Conservation (phyloP, 2,888 invertebrate genomes). For the Clunio marinus region DNA sequence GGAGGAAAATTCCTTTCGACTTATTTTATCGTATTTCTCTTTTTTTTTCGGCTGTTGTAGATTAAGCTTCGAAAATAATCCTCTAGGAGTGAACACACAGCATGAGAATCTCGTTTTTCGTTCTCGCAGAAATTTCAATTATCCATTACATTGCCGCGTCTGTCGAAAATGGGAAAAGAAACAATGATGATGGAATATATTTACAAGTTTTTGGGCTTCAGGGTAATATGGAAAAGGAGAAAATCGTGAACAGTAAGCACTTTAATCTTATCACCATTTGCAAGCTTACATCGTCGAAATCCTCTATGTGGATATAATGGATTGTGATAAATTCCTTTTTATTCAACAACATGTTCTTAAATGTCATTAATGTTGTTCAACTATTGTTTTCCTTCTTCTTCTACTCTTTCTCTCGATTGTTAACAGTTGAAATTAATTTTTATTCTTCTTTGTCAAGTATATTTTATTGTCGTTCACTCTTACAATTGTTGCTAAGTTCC, state of each 20-base stretch:
- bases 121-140: background rate
- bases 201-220: too few species aligned
- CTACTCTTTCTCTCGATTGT: background rate
- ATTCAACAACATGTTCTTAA: background rate
- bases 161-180: background rate
- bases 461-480: background rate
- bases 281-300: too few species aligned
- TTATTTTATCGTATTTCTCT: too few species aligned
- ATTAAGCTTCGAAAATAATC: constrained; percentile 8
- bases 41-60: too few species aligned
- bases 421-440: constrained; percentile 1
- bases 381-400: background rate
- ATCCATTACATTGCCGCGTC: background rate
- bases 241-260: too few species aligned
- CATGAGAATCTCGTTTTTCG: background rate
- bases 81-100: background rate
- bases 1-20: background rate
- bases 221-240: too few species aligned
- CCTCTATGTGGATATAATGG: too few species aligned
- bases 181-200: background rate
- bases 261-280: too few species aligned
- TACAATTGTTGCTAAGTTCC: background rate
- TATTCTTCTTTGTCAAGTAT: background rate
- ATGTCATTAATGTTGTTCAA: constrained; percentile 2
- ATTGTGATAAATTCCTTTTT: constrained; percentile 2